A percentile compares a stretch with the other conserved stretches of the same genome.
phyloP scores from a whole-genome alignment of 53 echinoderm and acorn worm species.

The Mesocentrotus franciscanus region DNA sequence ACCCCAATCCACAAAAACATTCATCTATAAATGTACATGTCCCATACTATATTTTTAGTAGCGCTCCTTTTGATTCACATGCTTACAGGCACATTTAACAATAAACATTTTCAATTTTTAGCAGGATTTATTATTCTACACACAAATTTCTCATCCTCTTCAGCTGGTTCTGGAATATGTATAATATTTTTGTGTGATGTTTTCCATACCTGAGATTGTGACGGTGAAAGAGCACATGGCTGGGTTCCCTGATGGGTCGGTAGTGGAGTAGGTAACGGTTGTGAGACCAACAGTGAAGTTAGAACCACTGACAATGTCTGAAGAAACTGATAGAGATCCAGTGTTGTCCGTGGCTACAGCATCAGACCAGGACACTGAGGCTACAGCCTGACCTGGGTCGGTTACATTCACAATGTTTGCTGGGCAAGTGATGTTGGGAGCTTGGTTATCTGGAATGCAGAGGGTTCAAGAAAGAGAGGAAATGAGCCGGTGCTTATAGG shows the following conservation, averaged over 20 bases:
- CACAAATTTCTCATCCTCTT: not conserved
- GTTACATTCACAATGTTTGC: conserved; percentile 38
- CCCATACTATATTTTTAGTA: not conserved
- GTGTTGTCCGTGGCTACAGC: conserved; percentile 66
- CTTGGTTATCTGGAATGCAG: conserved; percentile 36
- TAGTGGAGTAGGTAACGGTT: conserved; percentile 65
- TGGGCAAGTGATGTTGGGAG: conserved; percentile 62
- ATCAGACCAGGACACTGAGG: conserved; percentile 29
- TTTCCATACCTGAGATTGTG: conserved; percentile 67
- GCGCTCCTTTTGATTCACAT: not conserved
- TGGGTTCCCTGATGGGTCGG: conserved; percentile 65
- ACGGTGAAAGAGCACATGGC: conserved; percentile 68
- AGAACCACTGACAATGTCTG: conserved; percentile 53
- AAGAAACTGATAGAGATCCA: conserved; percentile 43
- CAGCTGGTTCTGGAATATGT: not conserved
- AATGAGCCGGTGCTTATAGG: not conserved
- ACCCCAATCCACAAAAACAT: not conserved
- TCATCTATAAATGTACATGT: not conserved
- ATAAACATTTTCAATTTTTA: not conserved
- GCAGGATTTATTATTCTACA: too few species aligned
- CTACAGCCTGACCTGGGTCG: conserved; percentile 33
- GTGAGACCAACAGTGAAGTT: conserved; percentile 65
- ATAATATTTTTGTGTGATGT: not conserved
- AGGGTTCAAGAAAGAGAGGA: not conserved
- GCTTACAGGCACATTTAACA: not conserved